Base-by-base conservation (phyloP, 2,113 vertebrate species). In the Phoxinus phoxinus region DNA sequence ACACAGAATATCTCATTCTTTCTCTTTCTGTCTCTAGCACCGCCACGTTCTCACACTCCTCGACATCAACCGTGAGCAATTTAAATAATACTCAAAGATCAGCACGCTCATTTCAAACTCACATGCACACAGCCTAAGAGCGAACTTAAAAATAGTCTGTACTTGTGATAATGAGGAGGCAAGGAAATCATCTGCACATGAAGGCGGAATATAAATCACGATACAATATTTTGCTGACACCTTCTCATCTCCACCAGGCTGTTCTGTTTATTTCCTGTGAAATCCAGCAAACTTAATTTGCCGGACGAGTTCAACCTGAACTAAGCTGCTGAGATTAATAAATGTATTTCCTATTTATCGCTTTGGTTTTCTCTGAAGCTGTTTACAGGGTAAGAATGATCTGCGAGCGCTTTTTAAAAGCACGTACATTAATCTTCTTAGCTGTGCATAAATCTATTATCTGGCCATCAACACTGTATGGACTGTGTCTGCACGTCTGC, bases 271-370 rank as follows among this genome's bases (percentile, higher is more conserved):
- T 94, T 94, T 94, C 92, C 93, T 91, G 91, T 93, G 91, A 93
- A 95, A 95, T 95, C 93, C 94, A 84, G 89, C 90, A 92, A 95
- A 95, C 93, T 94, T 95, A 92, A 94, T 94, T 95, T 95, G 93
- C 93, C 51, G 87, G 89, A 94, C 90, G 87, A 94, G 92, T 92
- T 91, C 92, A 94, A 94, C 94, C 94, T 94, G 93, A 94, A 94
- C 93, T 95, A 95, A 95, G 94, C 90, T 92, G 94, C 94, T 95
- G 93, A 92, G 93, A 92, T 93, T 94, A 95, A 94, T 95, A 95
- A 94, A 94, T 93, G 91, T 90, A 92, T 95, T 95, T 95, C 92
- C 92, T 91, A 93, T 95, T 94, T 93, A 95, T 94, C 89, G 91
- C 91, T 93, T 93, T 94, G 93, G 94, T 95, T 93, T 93, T 92